phyloP scores from a whole-genome alignment of 1,140 invertebrate species.

The Batillaria attramentaria region DNA sequence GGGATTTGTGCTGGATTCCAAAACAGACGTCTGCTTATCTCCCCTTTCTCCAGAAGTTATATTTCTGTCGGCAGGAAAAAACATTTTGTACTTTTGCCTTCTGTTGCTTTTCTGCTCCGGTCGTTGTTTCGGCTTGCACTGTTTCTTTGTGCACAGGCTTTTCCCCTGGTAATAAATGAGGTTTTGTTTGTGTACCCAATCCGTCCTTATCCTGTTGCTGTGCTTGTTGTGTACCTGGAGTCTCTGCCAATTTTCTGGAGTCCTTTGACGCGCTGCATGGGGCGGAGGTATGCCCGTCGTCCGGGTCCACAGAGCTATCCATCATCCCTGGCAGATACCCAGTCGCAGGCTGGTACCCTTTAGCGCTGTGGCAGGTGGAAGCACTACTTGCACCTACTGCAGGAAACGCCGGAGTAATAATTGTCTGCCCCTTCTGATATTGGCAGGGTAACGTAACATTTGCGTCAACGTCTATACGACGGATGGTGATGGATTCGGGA shows the following conservation, averaged over 20 bases:
- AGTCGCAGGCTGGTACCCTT: background rate
- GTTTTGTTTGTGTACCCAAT: no score
- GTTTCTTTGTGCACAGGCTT: no score
- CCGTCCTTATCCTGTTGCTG: no score
- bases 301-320: background rate
- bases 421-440: background rate
- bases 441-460: constrained; percentile 11
- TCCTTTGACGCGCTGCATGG: no score
- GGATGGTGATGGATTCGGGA: background rate
- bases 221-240: no score
- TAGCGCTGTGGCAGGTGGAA: background rate
- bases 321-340: background rate
- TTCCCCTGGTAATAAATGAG: no score
- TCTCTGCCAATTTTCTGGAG: no score
- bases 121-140: no score
- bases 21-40: background rate
- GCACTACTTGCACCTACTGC: background rate
- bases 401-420: background rate
- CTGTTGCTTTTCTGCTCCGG: no score
- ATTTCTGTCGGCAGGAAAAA: background rate
- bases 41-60: background rate
- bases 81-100: no score
- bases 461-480: constrained; percentile 22
- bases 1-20: no score
- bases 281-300: no score